Conservation (phyloP, 2,888 invertebrate genomes). For the Pristionchus arcanus region DNA sequence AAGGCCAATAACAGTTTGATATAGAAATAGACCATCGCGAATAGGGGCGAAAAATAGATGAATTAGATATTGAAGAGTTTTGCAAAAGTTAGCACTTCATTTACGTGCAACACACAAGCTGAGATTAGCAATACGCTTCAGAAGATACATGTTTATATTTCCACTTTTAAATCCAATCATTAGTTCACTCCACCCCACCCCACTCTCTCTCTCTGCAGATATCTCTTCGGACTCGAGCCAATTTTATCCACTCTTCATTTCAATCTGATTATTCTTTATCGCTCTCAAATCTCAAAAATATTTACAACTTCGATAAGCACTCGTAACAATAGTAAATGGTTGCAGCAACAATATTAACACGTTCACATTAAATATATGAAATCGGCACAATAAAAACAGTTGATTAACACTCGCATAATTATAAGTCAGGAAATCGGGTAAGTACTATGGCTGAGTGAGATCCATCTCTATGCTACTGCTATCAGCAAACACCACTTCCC, state of each 20-base stretch:
- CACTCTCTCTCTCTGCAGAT: not conserved
- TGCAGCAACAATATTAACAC: conserved; percentile 12
- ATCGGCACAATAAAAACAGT: too few relatives aligned
- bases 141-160: too few relatives aligned
- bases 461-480: not conserved
- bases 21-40: too few relatives aligned
- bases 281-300: not conserved
- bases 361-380: not conserved
- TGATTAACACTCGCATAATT: not conserved
- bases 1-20: too few relatives aligned
- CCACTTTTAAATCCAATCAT: not conserved
- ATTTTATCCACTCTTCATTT: not conserved
- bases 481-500: conserved; percentile 3
- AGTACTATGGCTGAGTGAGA: not conserved
- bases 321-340: conserved; percentile 3
- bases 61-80: too few relatives aligned
- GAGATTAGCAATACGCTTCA: too few relatives aligned
- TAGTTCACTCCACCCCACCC: not conserved
- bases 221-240: conserved; percentile 37
- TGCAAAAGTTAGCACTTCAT: too few relatives aligned
- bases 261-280: not conserved
- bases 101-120: too few relatives aligned
- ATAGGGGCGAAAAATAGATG: too few relatives aligned
- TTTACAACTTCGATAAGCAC: not conserved
- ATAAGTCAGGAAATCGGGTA: not conserved